phyloP scores from a whole-genome alignment of 2,797 vertebrate species.

The Sebastes trivittatus region DNA sequence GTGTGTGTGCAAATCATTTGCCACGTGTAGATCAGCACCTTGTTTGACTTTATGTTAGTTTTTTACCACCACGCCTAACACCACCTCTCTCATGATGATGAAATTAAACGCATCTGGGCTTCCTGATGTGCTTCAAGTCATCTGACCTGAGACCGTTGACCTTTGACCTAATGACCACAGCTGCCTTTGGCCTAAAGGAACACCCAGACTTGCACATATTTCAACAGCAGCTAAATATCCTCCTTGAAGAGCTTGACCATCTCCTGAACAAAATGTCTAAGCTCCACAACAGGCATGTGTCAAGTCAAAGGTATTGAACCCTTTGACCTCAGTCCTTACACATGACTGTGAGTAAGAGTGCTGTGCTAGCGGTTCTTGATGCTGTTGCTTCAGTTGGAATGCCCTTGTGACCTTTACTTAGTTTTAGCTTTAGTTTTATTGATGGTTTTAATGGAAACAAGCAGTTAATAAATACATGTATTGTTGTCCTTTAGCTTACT shows the following conservation, averaged over 20 bases:
- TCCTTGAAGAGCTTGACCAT: not conserved
- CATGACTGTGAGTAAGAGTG: not conserved
- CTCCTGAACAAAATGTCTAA: not conserved
- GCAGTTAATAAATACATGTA: not conserved
- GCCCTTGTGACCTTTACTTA: not conserved
- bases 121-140: slow-evolving; percentile 30
- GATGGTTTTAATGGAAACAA: not conserved
- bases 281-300: not conserved
- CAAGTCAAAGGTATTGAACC: not conserved
- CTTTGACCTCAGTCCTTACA: not conserved
- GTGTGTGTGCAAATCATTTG: not conserved
- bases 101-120: slow-evolving; percentile 15
- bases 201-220: slow-evolving; percentile 10
- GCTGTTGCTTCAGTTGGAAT: not conserved
- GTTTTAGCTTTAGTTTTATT: not conserved
- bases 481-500: not conserved
- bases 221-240: not conserved
- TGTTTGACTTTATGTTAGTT: not conserved
- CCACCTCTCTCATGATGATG: slow-evolving; percentile 3
- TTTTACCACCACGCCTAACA: not conserved
- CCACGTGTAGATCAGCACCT: not conserved
- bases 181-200: slow-evolving; percentile 5
- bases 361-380: not conserved
- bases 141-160: slow-evolving; percentile 31
- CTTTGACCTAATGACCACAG: slow-evolving; percentile 43